Evolutionary conservation across 1,140 invertebrate genomes (phyloP).

Genomic region (Sitophilus oryzae): DNA sequence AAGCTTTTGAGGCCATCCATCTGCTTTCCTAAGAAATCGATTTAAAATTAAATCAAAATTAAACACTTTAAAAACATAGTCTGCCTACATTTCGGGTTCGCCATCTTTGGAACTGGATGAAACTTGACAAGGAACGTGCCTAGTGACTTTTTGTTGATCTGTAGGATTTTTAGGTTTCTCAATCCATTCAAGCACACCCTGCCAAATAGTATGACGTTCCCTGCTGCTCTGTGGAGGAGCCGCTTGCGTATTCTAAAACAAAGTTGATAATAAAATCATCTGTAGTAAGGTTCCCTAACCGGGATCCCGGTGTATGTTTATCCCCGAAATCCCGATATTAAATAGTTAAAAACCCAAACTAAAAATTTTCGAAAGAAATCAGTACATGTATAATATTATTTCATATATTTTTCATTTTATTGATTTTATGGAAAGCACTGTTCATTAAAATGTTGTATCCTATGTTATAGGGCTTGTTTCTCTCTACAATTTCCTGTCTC

Average conservation of each 20-base stretch:
- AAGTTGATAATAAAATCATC: neutral
- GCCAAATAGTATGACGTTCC: conserved; percentile 74
- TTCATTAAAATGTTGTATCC: too few species aligned
- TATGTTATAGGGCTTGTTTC: too few species aligned
- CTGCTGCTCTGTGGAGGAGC: conserved; percentile 33
- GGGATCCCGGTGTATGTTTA: too few species aligned
- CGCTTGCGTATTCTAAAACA: conserved; percentile 34
- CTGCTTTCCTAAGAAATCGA: conserved; percentile 63
- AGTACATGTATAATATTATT: too few species aligned
- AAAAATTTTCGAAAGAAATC: too few species aligned
- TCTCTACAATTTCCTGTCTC: too few species aligned
- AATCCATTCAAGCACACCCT: conserved; percentile 83
- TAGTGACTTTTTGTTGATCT: conserved; percentile 70
- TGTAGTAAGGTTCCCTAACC: neutral
- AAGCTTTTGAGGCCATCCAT: conserved; percentile 86
- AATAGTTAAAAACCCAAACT: too few species aligned
- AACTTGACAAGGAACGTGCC: conserved; percentile 79
- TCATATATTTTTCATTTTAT: too few species aligned
- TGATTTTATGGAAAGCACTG: too few species aligned
- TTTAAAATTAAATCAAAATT: conserved; percentile 4
- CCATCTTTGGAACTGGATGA: conserved; percentile 71
- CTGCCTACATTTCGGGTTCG: conserved; percentile 76
- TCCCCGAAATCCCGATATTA: too few species aligned
- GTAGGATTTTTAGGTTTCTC: conserved; percentile 73
- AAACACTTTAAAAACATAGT: conserved; percentile 28